These are phyloP conservation scores for Stegostoma tigrinum DNA, from an alignment of 2,113 vertebrate species.

Conservation along the genomic window DNA sequence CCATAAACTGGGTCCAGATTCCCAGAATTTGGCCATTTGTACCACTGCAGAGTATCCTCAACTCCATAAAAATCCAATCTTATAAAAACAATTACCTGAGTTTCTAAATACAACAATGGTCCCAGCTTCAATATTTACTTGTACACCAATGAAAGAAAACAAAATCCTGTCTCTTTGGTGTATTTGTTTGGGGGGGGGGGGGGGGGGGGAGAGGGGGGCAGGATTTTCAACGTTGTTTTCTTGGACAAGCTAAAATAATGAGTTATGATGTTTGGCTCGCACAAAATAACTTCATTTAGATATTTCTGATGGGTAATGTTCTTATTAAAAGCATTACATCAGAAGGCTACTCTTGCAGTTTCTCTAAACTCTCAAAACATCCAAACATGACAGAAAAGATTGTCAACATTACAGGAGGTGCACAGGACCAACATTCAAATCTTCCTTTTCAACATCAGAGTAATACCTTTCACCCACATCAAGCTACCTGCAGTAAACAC, in stretches of 20 bases:
- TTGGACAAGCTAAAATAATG: neutral
- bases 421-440: neutral
- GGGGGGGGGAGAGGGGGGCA: no score
- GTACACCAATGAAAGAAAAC: neutral
- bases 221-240: neutral
- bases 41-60: no score
- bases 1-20: no score
- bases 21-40: no score
- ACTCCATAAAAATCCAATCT: no score
- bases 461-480: neutral
- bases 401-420: neutral
- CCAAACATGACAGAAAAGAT: neutral
- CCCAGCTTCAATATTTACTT: neutral
- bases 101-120: neutral
- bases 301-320: neutral
- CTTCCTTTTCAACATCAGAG: neutral
- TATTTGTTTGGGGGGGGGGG: no score
- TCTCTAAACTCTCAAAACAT: neutral
- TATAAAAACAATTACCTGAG: no score
- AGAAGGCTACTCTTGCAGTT: neutral
- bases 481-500: neutral
- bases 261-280: neutral
- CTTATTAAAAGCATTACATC: neutral
- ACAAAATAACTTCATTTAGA: neutral
- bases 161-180: neutral